Percentiles rank a stretch among this genome's conserved stretches.
Evolutionary conservation across 2,888 invertebrate genomes (phyloP).

Genomic region (Galerucella calmariensis): DNA sequence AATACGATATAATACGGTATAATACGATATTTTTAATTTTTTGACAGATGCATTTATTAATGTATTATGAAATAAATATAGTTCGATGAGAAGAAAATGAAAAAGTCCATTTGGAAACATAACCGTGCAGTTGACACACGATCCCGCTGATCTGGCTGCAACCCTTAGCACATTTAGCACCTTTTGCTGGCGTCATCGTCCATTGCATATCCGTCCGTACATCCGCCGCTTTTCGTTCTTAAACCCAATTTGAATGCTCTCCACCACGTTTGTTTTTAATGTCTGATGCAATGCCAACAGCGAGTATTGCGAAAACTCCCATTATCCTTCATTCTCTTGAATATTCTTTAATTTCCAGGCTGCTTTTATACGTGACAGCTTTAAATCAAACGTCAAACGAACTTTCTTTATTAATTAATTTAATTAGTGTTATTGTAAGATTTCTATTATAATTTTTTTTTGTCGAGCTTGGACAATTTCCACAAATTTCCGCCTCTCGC

Average conservation of each 20-base stretch:
- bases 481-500: constrained; percentile 15
- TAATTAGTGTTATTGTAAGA: constrained; percentile 35
- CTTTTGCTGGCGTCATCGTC: constrained; percentile 22
- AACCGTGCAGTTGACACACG: not conserved
- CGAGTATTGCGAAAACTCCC: constrained; percentile 13
- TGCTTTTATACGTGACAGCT: constrained; percentile 39
- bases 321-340: constrained; percentile 26
- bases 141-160: not conserved
- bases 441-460: not conserved
- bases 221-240: not conserved
- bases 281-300: not conserved
- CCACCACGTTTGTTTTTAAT: constrained; percentile 39
- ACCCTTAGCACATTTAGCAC: constrained; percentile 22
- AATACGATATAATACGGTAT: too few relatives aligned
- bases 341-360: constrained; percentile 33
- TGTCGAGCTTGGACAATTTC: constrained; percentile 15
- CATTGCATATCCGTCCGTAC: constrained; percentile 21
- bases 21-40: too few relatives aligned
- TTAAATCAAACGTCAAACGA: constrained; percentile 38
- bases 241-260: constrained; percentile 28
- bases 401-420: constrained; percentile 37
- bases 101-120: not conserved
- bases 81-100: not conserved
- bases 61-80: too few relatives aligned
- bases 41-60: too few relatives aligned